These are phyloP conservation scores for Lordiphosa mommai DNA, from an alignment of 1,140 invertebrate species.

Conservation along the genomic window DNA sequence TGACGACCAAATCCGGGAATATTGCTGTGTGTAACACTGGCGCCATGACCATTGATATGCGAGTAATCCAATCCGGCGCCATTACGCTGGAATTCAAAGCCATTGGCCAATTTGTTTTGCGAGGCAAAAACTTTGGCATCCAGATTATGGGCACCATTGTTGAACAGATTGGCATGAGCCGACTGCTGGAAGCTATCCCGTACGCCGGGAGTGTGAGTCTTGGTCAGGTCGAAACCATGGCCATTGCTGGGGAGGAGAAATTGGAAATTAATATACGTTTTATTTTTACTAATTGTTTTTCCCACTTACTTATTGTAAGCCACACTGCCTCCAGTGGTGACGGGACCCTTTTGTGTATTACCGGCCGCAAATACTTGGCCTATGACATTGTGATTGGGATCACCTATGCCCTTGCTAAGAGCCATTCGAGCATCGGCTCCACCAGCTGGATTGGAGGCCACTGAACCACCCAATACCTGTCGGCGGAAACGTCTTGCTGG, in stretches of 20 bases:
- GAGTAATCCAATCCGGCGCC: slow-evolving; percentile 64
- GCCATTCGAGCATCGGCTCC: slow-evolving; percentile 51
- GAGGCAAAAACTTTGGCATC: slow-evolving; percentile 69
- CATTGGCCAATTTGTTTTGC: slow-evolving; percentile 65
- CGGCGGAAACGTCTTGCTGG: slow-evolving; percentile 48
- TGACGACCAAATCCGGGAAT: slow-evolving; percentile 67
- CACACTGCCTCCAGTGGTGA: slow-evolving; percentile 59
- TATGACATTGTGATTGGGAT: slow-evolving; percentile 59
- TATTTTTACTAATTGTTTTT: neutral
- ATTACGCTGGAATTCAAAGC: slow-evolving; percentile 64
- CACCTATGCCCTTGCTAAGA: slow-evolving; percentile 57
- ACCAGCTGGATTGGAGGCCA: slow-evolving; percentile 57
- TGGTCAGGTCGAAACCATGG: slow-evolving; percentile 57
- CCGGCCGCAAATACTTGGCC: slow-evolving; percentile 64
- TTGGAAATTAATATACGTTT: neutral
- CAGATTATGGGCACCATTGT: slow-evolving; percentile 57
- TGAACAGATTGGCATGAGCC: slow-evolving; percentile 63
- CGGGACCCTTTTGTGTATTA: slow-evolving; percentile 52
- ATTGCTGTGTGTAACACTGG: slow-evolving; percentile 63
- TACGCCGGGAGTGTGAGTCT: slow-evolving; percentile 60
- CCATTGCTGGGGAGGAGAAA: slow-evolving; percentile 33
- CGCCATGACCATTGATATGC: slow-evolving; percentile 62
- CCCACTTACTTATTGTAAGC: slow-evolving; percentile 69
- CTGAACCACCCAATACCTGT: slow-evolving; percentile 55
- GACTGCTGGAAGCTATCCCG: slow-evolving; percentile 59